These are phyloP conservation scores for Eupithecia dodoneata DNA, from an alignment of 2,888 invertebrate genomes.

Conservation along the genomic window DNA sequence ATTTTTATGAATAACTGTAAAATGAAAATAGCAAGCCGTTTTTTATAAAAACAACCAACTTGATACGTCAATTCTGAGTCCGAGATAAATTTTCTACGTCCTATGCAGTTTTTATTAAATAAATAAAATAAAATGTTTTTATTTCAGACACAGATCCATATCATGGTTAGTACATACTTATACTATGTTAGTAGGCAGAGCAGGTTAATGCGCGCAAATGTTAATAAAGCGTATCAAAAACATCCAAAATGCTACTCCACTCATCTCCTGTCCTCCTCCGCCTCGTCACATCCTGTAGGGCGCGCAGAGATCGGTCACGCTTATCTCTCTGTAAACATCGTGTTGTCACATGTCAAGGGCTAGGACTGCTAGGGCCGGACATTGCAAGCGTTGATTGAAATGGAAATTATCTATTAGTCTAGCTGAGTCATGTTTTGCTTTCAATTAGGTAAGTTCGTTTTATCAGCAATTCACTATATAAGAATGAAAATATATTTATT, in stretches of 20 bases:
- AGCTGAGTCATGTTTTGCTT: slow-evolving; percentile 11
- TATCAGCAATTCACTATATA: neutral
- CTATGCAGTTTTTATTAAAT: too few species aligned
- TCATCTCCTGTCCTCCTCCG: slow-evolving; percentile 29
- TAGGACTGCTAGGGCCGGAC: slow-evolving; percentile 45
- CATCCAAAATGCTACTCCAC: slow-evolving; percentile 34
- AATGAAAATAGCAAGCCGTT: too few species aligned
- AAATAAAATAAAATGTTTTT: too few species aligned
- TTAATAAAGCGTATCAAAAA: neutral
- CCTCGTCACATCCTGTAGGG: slow-evolving; percentile 55
- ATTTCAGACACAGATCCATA: too few species aligned
- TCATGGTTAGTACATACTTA: too few species aligned
- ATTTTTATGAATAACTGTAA: too few species aligned
- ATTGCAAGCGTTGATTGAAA: slow-evolving; percentile 40
- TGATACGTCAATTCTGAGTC: too few species aligned
- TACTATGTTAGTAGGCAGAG: too few species aligned
- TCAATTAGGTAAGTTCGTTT: neutral
- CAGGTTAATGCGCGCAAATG: too few species aligned
- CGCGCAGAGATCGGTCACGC: slow-evolving; percentile 70
- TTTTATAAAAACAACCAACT: too few species aligned
- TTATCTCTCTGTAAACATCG: slow-evolving; percentile 72
- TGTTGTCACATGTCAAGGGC: slow-evolving; percentile 52
- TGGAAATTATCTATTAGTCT: slow-evolving; percentile 36
- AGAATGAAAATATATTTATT: too few species aligned
- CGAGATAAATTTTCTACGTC: too few species aligned